Evolutionary conservation across 2,797 vertebrate genomes (phyloP).

Genomic region (Acanthurus lineatus): DNA sequence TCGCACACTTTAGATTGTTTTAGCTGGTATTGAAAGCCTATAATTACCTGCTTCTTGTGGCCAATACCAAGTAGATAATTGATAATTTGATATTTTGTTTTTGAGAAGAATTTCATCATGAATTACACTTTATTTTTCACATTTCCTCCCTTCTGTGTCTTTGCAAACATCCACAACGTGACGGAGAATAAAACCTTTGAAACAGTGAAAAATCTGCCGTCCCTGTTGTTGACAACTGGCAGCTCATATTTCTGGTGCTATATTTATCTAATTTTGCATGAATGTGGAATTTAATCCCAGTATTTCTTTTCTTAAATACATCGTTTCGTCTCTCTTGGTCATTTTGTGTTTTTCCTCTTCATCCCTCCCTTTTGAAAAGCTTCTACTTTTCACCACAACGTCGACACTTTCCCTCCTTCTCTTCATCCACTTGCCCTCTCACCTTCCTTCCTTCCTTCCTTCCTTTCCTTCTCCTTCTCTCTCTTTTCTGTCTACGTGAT

Average conservation of each 20-base stretch:
- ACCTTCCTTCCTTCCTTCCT: not conserved
- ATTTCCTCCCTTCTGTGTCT: no score
- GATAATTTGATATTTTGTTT: no score
- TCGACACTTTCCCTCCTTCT: not conserved
- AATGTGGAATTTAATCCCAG: slow-evolving; percentile 6
- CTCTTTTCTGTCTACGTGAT: slow-evolving; percentile 74
- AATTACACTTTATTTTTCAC: no score
- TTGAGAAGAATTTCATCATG: no score
- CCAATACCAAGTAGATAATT: no score
- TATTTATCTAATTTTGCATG: not conserved
- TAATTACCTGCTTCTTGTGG: no score
- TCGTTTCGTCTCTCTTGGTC: not conserved
- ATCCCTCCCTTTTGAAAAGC: not conserved
- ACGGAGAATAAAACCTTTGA: no score
- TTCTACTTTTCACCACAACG: not conserved
- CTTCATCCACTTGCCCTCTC: slow-evolving; percentile 9
- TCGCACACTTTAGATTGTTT: no score
- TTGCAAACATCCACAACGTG: no score
- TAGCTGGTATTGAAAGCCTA: no score
- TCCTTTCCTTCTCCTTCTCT: not conserved
- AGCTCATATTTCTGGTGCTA: not conserved
- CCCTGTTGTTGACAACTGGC: not conserved
- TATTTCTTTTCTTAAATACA: not conserved
- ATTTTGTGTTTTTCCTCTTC: not conserved
- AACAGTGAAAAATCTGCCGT: not conserved